Base-by-base conservation (phyloP, 2,797 vertebrate genomes). In the Brachymystax lenok region DNA sequence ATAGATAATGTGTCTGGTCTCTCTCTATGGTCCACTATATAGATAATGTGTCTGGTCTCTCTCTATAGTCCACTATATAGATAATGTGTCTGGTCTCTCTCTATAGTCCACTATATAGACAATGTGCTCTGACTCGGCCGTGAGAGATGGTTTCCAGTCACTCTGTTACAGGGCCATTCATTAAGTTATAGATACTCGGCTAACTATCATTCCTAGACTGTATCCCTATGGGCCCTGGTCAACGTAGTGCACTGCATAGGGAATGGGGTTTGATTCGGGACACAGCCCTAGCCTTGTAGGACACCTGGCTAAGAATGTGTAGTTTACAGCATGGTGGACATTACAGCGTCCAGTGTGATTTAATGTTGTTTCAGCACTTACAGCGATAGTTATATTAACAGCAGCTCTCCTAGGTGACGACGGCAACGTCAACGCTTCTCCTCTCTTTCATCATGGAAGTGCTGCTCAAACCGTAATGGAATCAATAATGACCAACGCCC, bases 381-480 rank as follows among this genome's bases (percentile, higher is more conserved):
- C n/a, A n/a, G n/a, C n/a, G n/a, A n/a, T n/a, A n/a, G n/a, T n/a
- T n/a, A n/a, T n/a, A n/a, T n/a, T n/a, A n/a, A n/a, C n/a, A n/a
- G n/a, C n/a, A n/a, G n/a, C n/a, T n/a, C n/a, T n/a, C n/a, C n/a
- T n/a, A 35, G 30, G 46, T 72, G 77, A 5, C 71, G 72, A 72
- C 78, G 61, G 19, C 24, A 46, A 46, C 3, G 50, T 81, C 82
- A 83, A 80, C 61, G 17, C 51, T 81, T 82, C 80, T 71, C 69
- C 63, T 74, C 10, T 68, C 16, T 84, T 82, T 86, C 78, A 75
- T 79, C 64, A 66, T 82, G 30, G 85, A 76, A 85, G 84, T 80
- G 80, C 80, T 27, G 77, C 77, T 40, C 71, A 73, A 75, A 75
- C 78, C 77, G 81, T 82, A 79, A 82, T 80, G 56, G 46, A 85